These are phyloP conservation scores for Halcyon senegalensis DNA, from an alignment of 2,113 vertebrate species.

Conservation along the genomic window DNA sequence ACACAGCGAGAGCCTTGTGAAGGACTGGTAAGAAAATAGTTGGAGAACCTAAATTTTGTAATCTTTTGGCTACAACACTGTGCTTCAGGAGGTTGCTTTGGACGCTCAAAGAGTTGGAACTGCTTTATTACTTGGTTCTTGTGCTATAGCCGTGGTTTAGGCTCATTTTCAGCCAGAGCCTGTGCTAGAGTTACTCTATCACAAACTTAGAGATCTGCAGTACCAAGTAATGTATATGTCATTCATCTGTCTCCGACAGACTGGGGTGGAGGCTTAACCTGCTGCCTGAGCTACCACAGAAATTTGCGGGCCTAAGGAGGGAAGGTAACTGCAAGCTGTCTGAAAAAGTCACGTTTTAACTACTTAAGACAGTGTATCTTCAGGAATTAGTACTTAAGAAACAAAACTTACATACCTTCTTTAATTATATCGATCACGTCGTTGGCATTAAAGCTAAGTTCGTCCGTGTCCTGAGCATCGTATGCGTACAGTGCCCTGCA, in stretches of 20 bases:
- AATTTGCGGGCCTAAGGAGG: rapidly evolving
- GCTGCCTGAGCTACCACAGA: not conserved
- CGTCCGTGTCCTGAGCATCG: constrained; percentile 97
- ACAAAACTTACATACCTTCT: constrained; percentile 81
- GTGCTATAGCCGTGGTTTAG: not conserved
- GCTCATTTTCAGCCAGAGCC: not conserved
- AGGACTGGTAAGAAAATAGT: not conserved
- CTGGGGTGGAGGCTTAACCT: too few species aligned
- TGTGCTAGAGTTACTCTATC: not conserved
- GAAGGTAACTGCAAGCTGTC: too few species aligned
- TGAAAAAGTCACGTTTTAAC: rapidly evolving
- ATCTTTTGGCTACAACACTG: not conserved
- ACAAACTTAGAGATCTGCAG: not conserved
- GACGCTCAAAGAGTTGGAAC: not conserved
- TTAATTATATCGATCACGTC: constrained; percentile 94
- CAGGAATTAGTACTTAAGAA: rapidly evolving
- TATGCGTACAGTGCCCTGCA: constrained; percentile 96
- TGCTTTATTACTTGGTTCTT: not conserved
- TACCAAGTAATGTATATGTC: not conserved
- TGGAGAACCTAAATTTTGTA: not conserved
- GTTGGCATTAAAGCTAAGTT: constrained; percentile 97
- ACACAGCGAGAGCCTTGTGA: not conserved
- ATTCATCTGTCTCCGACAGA: not conserved
- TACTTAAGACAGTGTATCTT: rapidly evolving
- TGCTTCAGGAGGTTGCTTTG: not conserved